Conservation (phyloP, 2,797 vertebrate species). For the Tinamus major region DNA sequence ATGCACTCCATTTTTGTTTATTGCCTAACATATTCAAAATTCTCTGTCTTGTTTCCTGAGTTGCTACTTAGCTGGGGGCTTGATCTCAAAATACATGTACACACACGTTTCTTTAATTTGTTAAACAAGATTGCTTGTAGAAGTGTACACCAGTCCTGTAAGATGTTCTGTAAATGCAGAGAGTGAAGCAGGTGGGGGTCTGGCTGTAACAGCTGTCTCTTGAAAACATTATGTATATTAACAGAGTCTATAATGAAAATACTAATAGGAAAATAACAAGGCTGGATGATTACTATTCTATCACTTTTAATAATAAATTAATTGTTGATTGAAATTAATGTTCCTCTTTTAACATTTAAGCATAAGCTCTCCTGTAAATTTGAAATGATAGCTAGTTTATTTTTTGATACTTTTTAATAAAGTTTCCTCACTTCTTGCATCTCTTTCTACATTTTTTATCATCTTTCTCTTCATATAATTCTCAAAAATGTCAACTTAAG, state of each 20-base stretch:
- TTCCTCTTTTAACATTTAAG: slow-evolving; percentile 30
- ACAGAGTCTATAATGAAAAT: slow-evolving; percentile 21
- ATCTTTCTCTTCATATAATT: slow-evolving; percentile 24
- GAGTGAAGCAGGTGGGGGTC: slow-evolving; percentile 24
- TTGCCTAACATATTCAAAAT: not conserved
- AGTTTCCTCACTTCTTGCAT: slow-evolving; percentile 26
- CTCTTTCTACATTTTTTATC: slow-evolving; percentile 27
- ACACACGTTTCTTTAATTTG: slow-evolving; percentile 18
- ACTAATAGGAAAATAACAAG: slow-evolving; percentile 3
- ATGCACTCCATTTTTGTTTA: slow-evolving; percentile 22
- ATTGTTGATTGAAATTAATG: not conserved
- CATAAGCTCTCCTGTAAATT: slow-evolving; percentile 1
- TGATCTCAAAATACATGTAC: slow-evolving; percentile 12
- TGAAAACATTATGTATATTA: slow-evolving; percentile 2
- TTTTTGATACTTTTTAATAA: slow-evolving; percentile 12
- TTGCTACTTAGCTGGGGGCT: not conserved
- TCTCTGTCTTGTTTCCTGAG: not conserved
- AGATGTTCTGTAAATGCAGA: slow-evolving; percentile 29
- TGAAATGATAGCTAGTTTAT: not conserved
- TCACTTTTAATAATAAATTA: not conserved
- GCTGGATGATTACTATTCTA: not conserved
- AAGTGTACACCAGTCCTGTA: not conserved
- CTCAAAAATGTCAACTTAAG: slow-evolving; percentile 62
- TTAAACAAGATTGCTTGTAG: slow-evolving; percentile 13
- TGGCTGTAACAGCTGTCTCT: not conserved